These are phyloP conservation scores for Leucozona laternaria DNA, from an alignment of 2,888 invertebrate species.

Conservation along the genomic window DNA sequence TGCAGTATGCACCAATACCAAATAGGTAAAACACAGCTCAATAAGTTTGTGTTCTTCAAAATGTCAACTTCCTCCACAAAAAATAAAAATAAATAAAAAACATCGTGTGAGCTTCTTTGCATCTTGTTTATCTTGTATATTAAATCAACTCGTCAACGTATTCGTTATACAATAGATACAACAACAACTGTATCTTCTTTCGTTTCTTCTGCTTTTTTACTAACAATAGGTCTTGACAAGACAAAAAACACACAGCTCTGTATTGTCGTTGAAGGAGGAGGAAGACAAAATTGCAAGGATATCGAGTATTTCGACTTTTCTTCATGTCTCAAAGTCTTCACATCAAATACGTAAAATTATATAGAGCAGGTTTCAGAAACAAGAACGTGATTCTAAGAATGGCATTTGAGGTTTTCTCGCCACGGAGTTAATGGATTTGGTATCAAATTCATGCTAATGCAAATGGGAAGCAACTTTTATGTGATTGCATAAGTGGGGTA, in stretches of 20 bases:
- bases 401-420: conserved; percentile 38
- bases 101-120: neutral
- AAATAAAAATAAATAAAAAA: neutral
- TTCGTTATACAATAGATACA: conserved; percentile 14
- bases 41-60: neutral
- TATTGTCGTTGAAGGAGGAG: neutral
- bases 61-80: conserved; percentile 4
- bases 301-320: neutral
- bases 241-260: neutral
- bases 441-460: neutral
- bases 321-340: conserved; percentile 5
- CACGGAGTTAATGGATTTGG: conserved; percentile 37
- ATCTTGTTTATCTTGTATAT: conserved; percentile 24
- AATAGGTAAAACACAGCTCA: conserved; percentile 16
- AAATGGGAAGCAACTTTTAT: no score
- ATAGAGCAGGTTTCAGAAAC: conserved; percentile 4
- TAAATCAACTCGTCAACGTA: conserved; percentile 19
- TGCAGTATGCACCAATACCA: neutral
- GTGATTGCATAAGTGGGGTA: no score
- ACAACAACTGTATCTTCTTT: neutral
- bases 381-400: conserved; percentile 15
- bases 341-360: conserved; percentile 15
- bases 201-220: neutral
- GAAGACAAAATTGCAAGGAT: neutral
- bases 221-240: neutral